phyloP scores from a whole-genome alignment of 2,113 vertebrate genomes.

The Actenoides lindsayi region DNA sequence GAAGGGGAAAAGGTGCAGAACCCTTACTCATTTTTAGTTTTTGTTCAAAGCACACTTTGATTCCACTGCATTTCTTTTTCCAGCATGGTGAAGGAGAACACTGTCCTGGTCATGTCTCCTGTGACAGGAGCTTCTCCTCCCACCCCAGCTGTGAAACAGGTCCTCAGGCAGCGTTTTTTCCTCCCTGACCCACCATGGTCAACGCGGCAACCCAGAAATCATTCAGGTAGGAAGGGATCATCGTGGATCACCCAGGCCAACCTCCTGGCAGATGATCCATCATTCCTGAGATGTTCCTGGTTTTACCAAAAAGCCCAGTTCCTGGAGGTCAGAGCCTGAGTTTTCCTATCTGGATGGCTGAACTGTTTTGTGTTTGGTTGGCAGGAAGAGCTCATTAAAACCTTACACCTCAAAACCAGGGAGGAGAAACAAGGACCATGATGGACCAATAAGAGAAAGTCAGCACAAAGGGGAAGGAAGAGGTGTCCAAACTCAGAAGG shows the following conservation, averaged over 20 bases:
- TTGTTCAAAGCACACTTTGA: neutral
- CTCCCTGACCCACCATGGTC: neutral
- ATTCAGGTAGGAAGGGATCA: neutral
- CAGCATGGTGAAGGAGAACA: neutral
- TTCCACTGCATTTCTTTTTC: neutral
- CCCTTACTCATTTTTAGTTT: too few relatives aligned
- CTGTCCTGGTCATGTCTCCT: neutral
- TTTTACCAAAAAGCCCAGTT: neutral
- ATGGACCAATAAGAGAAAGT: neutral
- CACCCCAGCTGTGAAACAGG: neutral
- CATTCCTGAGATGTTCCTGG: neutral
- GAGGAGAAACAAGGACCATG: neutral
- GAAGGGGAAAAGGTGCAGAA: neutral
- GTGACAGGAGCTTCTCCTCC: neutral
- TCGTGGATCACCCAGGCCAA: neutral
- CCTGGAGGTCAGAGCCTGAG: neutral
- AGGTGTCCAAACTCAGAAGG: neutral
- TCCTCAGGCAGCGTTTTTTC: neutral
- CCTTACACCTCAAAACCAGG: neutral
- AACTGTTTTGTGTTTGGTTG: neutral
- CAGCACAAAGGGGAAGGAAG: neutral
- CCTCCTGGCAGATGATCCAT: neutral
- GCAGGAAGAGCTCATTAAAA: neutral
- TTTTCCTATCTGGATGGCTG: neutral
- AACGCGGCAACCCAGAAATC: neutral